Percentiles rank a stretch among this genome's conserved stretches.
Conservation (phyloP, 2,888 invertebrate species). For the Ceramica pisi region DNA sequence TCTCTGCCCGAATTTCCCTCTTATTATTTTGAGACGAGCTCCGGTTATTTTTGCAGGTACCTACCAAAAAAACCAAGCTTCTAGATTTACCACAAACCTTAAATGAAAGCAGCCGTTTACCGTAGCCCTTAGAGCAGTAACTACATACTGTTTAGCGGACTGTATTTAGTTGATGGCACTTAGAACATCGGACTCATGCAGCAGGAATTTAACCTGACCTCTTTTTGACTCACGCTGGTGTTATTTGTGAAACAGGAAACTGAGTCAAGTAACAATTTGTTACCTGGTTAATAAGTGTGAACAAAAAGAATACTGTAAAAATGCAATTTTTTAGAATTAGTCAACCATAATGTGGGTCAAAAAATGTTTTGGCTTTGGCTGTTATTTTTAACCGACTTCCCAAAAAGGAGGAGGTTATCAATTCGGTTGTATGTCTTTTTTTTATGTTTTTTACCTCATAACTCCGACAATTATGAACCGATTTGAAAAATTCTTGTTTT, state of each 20-base stretch:
- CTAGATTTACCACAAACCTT: not conserved
- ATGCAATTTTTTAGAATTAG: too few species aligned
- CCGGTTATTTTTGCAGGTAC: not conserved
- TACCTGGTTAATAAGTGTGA: not conserved
- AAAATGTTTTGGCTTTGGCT: too few species aligned
- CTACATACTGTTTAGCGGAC: slow-evolving; percentile 14
- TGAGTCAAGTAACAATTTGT: not conserved
- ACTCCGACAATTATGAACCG: too few species aligned
- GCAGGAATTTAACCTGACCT: slow-evolving; percentile 49
- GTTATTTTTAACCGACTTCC: too few species aligned
- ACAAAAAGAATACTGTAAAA: too few species aligned
- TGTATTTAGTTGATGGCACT: slow-evolving; percentile 29
- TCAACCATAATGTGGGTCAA: too few species aligned
- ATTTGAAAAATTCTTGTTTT: too few species aligned
- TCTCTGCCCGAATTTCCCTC: too few species aligned
- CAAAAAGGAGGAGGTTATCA: too few species aligned
- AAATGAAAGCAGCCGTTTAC: not conserved
- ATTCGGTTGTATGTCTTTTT: too few species aligned
- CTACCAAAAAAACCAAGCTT: not conserved
- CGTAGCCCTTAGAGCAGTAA: not conserved
- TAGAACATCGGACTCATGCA: slow-evolving; percentile 34
- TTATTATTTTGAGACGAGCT: too few species aligned
- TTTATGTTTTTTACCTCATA: too few species aligned
- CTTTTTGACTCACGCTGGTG: slow-evolving; percentile 34
- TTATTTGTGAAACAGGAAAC: slow-evolving; percentile 34